Percentiles rank a stretch among this genome's conserved stretches.
phyloP scores from a whole-genome alignment of 2,888 invertebrate species.

The Conops quadrifasciatus region DNA sequence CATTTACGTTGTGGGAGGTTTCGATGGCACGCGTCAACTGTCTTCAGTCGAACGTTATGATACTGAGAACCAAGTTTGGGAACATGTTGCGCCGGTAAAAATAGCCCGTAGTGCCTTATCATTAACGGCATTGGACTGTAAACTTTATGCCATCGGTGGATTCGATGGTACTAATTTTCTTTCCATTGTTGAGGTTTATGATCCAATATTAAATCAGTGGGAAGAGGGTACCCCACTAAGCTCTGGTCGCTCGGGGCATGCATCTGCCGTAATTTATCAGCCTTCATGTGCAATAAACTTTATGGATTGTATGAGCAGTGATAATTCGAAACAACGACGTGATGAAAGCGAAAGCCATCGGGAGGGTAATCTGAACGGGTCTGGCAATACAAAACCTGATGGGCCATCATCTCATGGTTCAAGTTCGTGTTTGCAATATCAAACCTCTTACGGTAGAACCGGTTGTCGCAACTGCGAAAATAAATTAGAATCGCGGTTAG shows the following conservation, averaged over 20 bases:
- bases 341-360: constrained; percentile 37
- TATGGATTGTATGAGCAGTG: constrained; percentile 60
- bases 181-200: constrained; percentile 87
- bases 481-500: constrained; percentile 24
- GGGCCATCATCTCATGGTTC: constrained; percentile 18
- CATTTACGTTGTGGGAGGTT: constrained; percentile 95
- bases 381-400: constrained; percentile 24
- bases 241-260: constrained; percentile 90
- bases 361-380: constrained; percentile 32
- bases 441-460: constrained; percentile 50
- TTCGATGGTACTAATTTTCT: constrained; percentile 89
- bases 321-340: constrained; percentile 41
- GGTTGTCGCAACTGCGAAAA: constrained; percentile 55
- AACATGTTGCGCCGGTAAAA: constrained; percentile 77
- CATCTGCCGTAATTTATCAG: constrained; percentile 87
- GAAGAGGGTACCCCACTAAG: constrained; percentile 78
- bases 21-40: constrained; percentile 84
- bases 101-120: constrained; percentile 88
- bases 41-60: constrained; percentile 87
- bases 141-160: constrained; percentile 91
- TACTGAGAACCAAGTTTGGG: constrained; percentile 84
- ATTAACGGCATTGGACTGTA: constrained; percentile 84
- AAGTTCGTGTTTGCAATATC: constrained; percentile 49
- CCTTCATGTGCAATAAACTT: constrained; percentile 69
- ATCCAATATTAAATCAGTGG: constrained; percentile 81